A percentile compares a stretch with the other conserved stretches of the same genome.
Evolutionary conservation across 35 echinoderm and acorn worm genomes (phyloP).

Genomic region (Heliocidaris tuberculata): DNA sequence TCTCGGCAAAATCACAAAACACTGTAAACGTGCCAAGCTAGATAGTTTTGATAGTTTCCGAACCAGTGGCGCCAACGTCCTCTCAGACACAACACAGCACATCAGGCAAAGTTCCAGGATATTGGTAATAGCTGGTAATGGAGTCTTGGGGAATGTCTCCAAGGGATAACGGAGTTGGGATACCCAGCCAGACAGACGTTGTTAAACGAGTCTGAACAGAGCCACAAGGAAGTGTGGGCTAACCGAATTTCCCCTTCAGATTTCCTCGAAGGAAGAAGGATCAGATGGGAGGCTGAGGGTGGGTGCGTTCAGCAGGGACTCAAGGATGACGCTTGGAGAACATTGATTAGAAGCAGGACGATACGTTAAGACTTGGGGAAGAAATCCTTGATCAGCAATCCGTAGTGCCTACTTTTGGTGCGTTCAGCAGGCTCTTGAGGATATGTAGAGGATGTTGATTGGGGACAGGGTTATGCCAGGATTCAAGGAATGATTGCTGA

Average conservation of each 20-base stretch:
- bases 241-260: slow-evolving; percentile 20
- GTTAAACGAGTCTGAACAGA: background rate
- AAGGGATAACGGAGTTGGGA: background rate
- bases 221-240: slow-evolving; percentile 10
- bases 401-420: no score
- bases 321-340: background rate
- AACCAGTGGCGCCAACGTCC: background rate
- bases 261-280: slow-evolving; percentile 12
- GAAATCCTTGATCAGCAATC: no score
- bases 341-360: no score
- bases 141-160: background rate
- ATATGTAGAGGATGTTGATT: no score
- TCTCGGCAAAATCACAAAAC: background rate
- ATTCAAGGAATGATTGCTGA: no score
- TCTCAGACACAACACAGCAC: slow-evolving; percentile 7
- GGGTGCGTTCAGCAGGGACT: slow-evolving; percentile 24
- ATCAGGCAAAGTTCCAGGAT: background rate
- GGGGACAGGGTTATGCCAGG: no score
- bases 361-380: no score
- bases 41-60: background rate
- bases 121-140: slow-evolving; percentile 11
- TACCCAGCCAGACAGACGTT: slow-evolving; percentile 32
- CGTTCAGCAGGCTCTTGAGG: no score
- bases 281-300: slow-evolving; percentile 18
- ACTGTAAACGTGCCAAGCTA: background rate